Base-by-base conservation (phyloP, 2,113 vertebrate species). In the Tenebrosternarchus preto region DNA sequence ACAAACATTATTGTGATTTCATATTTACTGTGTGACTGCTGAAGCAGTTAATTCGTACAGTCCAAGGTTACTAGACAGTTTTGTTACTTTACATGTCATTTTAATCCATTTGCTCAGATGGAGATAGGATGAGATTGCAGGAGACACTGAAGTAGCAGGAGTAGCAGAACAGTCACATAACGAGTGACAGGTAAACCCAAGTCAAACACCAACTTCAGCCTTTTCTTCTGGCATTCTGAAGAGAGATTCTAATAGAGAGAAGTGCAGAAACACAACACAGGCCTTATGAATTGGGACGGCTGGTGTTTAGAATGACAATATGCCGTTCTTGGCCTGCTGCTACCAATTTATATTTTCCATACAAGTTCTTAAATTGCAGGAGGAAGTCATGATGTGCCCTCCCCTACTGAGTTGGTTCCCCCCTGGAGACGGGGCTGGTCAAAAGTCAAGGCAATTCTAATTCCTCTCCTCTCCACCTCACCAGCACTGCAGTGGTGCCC, bases 381-480 rank as follows among this genome's bases (percentile, higher is more conserved):
- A 87, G 84, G 87, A 91, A 91, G 89, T 90, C 85, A 87, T 86
- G 84, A 76, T 24, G 57, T 88, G 90, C 87, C 91, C 88, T 91
- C 87, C 87, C 77, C 80, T 87, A 83, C 85, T 85, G 71, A 55
- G 60, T 46, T 11, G 33, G 12, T 19, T 69, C 33, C 25, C 89
- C 90, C 89, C 88, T 72, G 84, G 93, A 91, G 90, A 91, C 82
- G 76, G 83, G 82, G 77, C 78, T 82, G 90, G 92, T 92, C 92
- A 93, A 88, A 92, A 93, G 93, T 93, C 92, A 93, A 93, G 90
- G 89, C 92, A 91, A 92, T 91, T 92, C 88, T 82, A 89, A 93
- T 92, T 91, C 88, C 78, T 87, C 85, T 82, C 89, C 85, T 82
- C 82, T 84, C 87, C 36, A 84, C 85, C 89, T 88, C 88, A 89